Conservation (phyloP, 2,113 vertebrate species). For the Sinocyclocheilus anshuiensis region DNA sequence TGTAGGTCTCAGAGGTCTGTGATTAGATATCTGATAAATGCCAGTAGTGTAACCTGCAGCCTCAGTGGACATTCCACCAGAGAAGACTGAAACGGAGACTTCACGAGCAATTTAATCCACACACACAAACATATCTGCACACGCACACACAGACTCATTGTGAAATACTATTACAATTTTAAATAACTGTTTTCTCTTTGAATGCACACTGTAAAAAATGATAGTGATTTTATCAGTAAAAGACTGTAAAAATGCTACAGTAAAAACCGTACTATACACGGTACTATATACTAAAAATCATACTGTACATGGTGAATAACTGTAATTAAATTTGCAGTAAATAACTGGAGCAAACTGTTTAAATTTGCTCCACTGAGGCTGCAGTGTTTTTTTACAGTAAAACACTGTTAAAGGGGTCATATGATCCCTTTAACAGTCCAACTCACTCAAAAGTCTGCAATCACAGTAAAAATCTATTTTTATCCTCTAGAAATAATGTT, state of each 20-base stretch:
- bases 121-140: slow-evolving; percentile 8
- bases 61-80: slow-evolving; percentile 58
- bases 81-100: slow-evolving; percentile 52
- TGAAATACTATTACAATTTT: neutral
- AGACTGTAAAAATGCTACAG: too few relatives aligned
- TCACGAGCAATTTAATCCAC: neutral
- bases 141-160: neutral
- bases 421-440: too few relatives aligned
- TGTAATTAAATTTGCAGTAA: too few relatives aligned
- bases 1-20: slow-evolving; percentile 53
- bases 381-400: too few relatives aligned
- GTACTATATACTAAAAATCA: too few relatives aligned
- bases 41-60: slow-evolving; percentile 68
- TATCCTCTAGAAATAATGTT: neutral
- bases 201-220: too few relatives aligned
- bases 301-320: too few relatives aligned
- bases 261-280: too few relatives aligned
- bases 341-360: too few relatives aligned
- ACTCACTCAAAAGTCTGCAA: neutral
- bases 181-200: neutral
- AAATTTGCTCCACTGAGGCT: too few relatives aligned
- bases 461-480: neutral
- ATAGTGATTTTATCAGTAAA: too few relatives aligned
- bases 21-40: slow-evolving; percentile 72
- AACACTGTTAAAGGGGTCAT: too few relatives aligned